Percentiles rank a stretch among this genome's conserved stretches.
Evolutionary conservation across 2,797 vertebrate species (phyloP).

Genomic region (Simalia tracyae): DNA sequence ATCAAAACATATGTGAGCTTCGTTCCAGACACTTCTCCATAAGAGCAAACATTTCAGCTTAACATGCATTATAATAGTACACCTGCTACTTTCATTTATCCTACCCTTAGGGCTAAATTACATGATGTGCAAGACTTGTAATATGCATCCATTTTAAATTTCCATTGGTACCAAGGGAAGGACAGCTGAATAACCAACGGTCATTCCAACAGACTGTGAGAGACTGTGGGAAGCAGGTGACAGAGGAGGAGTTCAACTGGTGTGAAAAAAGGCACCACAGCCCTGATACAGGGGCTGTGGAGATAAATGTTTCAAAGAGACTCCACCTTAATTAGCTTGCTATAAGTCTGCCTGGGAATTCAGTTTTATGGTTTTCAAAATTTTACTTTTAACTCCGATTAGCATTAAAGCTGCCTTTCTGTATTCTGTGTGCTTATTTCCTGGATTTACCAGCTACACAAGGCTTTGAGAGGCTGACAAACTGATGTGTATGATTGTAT

Average conservation of each 20-base stretch:
- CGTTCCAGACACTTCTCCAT: not conserved
- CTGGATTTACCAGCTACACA: not conserved
- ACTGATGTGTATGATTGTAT: not conserved
- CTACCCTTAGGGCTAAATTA: not conserved
- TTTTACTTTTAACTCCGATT: not conserved
- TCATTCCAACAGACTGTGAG: not conserved
- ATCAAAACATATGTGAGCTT: not conserved
- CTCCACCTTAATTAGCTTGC: not conserved
- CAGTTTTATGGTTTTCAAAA: not conserved
- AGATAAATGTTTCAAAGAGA: not conserved
- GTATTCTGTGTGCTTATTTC: not conserved
- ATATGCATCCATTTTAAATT: not conserved
- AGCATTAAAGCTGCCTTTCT: not conserved
- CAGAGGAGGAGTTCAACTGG: not conserved
- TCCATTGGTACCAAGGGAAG: not conserved
- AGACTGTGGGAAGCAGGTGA: not conserved
- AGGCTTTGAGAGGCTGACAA: not conserved
- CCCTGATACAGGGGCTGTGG: not conserved
- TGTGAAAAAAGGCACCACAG: not conserved
- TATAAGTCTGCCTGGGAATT: not conserved
- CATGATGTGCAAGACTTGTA: not conserved
- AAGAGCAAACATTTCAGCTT: not conserved
- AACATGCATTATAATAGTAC: not conserved
- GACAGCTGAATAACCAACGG: not conserved
- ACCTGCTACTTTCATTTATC: not conserved